These are phyloP conservation scores for Malacosoma neustria DNA, from an alignment of 2,888 invertebrate genomes.

Conservation along the genomic window DNA sequence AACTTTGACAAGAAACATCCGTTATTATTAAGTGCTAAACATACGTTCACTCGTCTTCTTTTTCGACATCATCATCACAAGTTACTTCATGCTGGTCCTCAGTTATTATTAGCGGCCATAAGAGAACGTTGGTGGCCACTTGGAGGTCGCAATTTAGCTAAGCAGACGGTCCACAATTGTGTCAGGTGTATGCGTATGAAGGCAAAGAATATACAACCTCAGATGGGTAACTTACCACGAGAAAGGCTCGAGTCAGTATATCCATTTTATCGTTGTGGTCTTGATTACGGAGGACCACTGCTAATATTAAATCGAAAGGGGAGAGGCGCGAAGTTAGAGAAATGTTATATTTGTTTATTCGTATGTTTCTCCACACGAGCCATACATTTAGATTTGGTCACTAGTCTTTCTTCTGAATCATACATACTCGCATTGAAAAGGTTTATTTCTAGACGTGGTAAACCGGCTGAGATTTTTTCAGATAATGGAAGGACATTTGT, in stretches of 20 bases:
- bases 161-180: neutral
- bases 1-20: neutral
- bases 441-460: conserved; percentile 3
- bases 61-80: conserved; percentile 1
- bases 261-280: neutral
- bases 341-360: neutral
- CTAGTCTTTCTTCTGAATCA: neutral
- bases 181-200: neutral
- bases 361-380: neutral
- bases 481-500: conserved; percentile 4
- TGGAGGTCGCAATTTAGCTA: neutral
- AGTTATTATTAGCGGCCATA: conserved; percentile 1
- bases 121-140: conserved; percentile 1
- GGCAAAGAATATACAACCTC: neutral
- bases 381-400: conserved; percentile 1
- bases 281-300: neutral
- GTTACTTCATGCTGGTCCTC: conserved; percentile 1
- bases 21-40: neutral
- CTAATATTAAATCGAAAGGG: neutral
- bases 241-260: neutral
- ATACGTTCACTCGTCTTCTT: conserved; percentile 2
- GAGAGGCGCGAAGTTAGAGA: neutral
- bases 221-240: neutral
- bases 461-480: conserved; percentile 1
- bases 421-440: conserved; percentile 1